Evolutionary conservation across 2,113 vertebrate species (phyloP), one percentile per base, ranked within the genome.

Genomic region (Calidris pugnax): DNA sequence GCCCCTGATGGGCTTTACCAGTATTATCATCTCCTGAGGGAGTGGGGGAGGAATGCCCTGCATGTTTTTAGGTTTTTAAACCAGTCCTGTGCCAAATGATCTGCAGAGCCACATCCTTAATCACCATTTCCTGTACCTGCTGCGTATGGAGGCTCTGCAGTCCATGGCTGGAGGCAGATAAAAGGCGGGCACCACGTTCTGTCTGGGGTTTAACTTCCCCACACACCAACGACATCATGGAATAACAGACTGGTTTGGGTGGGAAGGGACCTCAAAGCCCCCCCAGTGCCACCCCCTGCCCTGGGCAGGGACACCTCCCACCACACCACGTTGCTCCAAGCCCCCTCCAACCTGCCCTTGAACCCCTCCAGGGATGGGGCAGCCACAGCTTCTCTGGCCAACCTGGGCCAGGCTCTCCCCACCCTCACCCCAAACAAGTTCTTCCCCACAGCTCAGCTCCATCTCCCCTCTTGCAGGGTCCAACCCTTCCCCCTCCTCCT

Each of bases 161-260:
- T 3, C 78, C 5, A 0, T 6, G 24, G 4, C 26, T 39, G 73
- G 33, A 0, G 1, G 60, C n/a, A 51, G 3, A 12, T 10, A 26
- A 55, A 22, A 5, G 62, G 18, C 28, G 15, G 35, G 75, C 59
- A 28, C n/a, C 64, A 7, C 7, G 0, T 71, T 27, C 35, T 62
- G 10, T 14, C 59, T n/a, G 81, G 30, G n/a, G 3, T 27, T 48
- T 35, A 14, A 20, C 24, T 8, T 51, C 64, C 30, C 10, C 33
- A 9, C 11, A 1, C 41, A 7, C 19, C 39, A 6, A 55, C 3
- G 16, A 57, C 33, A 7, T 51, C 60, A 7, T 17, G 6, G 45
- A 59, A 59, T 24, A 21, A 59, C 7, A 4, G 33, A 23, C 14
- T 59, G 21, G 57, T 6, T n/a, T 59, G 20, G 33, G 57, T 59